Evolutionary conservation across 2,888 invertebrate genomes (phyloP).

Genomic region (Torymus aiolomorphi): DNA sequence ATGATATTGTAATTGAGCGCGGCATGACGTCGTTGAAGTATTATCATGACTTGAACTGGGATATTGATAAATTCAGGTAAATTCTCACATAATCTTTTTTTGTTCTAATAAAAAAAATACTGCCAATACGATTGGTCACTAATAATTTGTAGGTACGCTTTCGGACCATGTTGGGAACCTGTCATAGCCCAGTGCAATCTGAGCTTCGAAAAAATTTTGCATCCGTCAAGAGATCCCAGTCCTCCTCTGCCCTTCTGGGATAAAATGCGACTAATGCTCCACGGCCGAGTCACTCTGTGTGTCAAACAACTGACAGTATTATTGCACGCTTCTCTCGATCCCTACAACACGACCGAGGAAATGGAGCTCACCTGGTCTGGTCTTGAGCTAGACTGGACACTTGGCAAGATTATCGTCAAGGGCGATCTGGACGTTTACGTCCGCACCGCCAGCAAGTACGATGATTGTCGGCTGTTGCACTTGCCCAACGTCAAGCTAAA

Average conservation of each 20-base stretch:
- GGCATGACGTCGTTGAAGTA: conserved; percentile 97
- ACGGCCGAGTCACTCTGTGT: conserved; percentile 93
- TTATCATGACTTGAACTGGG: conserved; percentile 98
- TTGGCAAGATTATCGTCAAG: conserved; percentile 92
- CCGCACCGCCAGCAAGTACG: conserved; percentile 98
- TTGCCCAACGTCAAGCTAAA: conserved; percentile 91
- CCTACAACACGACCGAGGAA: conserved; percentile 99
- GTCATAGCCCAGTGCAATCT: conserved; percentile 93
- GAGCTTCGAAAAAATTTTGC: conserved; percentile 90
- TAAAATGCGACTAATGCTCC: conserved; percentile 92
- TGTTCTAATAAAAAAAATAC: not conserved
- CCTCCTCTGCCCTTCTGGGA: conserved; percentile 98
- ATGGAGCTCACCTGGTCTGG: conserved; percentile 98
- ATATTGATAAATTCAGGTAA: conserved; percentile 90
- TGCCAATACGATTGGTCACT: not conserved
- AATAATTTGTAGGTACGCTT: conserved; percentile 84
- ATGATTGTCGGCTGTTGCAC: conserved; percentile 95
- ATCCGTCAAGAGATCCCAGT: conserved; percentile 94
- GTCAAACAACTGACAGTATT: conserved; percentile 92
- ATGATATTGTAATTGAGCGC: conserved; percentile 87
- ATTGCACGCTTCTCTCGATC: conserved; percentile 96
- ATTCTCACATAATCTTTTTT: conserved; percentile 80
- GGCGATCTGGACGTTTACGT: conserved; percentile 96
- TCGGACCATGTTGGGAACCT: conserved; percentile 99
- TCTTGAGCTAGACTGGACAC: conserved; percentile 96